Evolutionary conservation across 1,140 invertebrate species (phyloP).

Genomic region (Carcinoscorpius rotundicauda): DNA sequence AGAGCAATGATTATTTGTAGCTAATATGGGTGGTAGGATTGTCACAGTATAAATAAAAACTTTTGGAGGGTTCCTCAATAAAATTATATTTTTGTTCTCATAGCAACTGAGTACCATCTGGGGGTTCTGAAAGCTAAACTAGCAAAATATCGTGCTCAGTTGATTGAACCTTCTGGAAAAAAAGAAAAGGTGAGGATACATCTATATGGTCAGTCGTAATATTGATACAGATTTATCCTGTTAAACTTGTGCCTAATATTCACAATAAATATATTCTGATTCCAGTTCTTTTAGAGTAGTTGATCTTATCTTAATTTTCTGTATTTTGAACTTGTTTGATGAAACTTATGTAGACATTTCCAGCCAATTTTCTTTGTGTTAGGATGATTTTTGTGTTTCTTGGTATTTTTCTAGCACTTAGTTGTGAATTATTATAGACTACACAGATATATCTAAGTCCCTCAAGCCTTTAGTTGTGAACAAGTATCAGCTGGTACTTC

Average conservation of each 20-base stretch:
- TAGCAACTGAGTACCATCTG: constrained; percentile 98
- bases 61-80: not conserved
- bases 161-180: constrained; percentile 82
- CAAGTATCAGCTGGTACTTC: too few relatives aligned
- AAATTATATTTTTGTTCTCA: constrained; percentile 9
- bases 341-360: not conserved
- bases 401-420: too few relatives aligned
- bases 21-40: too few relatives aligned
- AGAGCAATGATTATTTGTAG: too few relatives aligned
- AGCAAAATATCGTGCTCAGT: constrained; percentile 90
- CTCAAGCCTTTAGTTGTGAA: too few relatives aligned
- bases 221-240: not conserved
- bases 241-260: not conserved
- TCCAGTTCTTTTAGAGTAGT: not conserved
- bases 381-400: too few relatives aligned
- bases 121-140: constrained; percentile 96
- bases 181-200: constrained; percentile 55
- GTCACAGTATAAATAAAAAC: too few relatives aligned
- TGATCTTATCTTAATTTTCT: not conserved
- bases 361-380: not conserved
- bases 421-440: too few relatives aligned
- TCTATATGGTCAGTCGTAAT: not conserved
- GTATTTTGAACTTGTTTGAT: not conserved
- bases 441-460: too few relatives aligned
- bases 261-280: not conserved